Conservation (phyloP, 2,113 vertebrate species). For the Sprattus sprattus region DNA sequence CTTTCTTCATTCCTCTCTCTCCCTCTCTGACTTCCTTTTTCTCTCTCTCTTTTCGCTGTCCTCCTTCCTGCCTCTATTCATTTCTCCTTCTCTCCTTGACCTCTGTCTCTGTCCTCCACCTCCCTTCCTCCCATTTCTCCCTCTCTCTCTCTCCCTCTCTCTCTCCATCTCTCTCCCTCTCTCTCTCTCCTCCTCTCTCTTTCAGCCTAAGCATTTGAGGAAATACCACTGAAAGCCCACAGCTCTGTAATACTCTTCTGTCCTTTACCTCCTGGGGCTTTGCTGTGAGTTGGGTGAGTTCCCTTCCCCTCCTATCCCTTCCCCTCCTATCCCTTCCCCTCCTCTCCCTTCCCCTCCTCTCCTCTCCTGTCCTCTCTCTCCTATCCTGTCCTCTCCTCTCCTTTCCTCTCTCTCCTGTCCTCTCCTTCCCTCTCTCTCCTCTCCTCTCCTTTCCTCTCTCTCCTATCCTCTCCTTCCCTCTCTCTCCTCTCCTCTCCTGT, state of each 20-base stretch:
- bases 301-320: background rate
- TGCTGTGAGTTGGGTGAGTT: slow-evolving; percentile 20
- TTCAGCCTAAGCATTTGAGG: slow-evolving; percentile 21
- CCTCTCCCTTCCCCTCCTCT: slow-evolving; percentile 21
- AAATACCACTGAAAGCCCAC: slow-evolving; percentile 37
- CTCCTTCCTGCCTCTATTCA: background rate
- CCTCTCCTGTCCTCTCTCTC: background rate
- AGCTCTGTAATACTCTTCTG: slow-evolving; percentile 40
- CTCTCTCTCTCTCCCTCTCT: background rate
- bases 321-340: background rate
- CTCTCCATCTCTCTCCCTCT: background rate
- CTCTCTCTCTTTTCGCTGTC: background rate
- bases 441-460: background rate
- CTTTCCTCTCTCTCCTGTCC: background rate
- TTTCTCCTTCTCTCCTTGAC: background rate
- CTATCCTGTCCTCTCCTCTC: background rate
- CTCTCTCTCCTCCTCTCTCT: slow-evolving; percentile 27
- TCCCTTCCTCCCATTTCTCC: background rate
- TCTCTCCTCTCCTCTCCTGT: slow-evolving; percentile 5
- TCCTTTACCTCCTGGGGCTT: slow-evolving; percentile 22
- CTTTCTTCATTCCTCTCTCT: background rate
- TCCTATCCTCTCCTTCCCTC: background rate
- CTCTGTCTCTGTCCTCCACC: background rate
- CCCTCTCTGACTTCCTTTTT: too few species aligned
- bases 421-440: background rate